Conservation (phyloP, 2,113 vertebrate genomes). For the Zosterops japonicus region DNA sequence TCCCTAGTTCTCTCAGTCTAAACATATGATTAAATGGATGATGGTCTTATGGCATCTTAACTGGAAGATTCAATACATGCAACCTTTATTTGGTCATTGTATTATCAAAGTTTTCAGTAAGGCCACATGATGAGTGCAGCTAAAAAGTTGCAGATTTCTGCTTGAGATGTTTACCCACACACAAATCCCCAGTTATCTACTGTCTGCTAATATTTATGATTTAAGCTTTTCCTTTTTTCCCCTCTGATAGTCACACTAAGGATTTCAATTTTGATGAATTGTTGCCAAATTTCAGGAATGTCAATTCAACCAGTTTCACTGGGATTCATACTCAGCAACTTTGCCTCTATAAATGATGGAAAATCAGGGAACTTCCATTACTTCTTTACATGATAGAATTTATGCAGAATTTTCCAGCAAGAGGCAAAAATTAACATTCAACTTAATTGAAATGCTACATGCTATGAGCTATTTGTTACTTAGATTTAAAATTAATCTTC, state of each 20-base stretch:
- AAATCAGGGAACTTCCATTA: background rate
- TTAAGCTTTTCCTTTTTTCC: background rate
- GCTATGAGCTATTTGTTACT: background rate
- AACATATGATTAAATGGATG: background rate
- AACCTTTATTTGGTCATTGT: background rate
- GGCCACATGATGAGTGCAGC: accelerated
- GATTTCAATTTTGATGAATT: background rate
- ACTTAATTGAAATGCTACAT: background rate
- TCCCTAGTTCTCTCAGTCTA: background rate
- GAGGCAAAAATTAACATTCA: background rate
- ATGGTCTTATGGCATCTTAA: background rate
- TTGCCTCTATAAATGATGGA: background rate
- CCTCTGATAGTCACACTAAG: background rate
- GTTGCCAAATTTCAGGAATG: background rate
- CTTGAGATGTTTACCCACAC: background rate
- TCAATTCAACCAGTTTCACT: background rate
- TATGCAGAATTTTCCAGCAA: background rate
- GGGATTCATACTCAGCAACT: background rate
- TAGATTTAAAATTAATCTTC: background rate
- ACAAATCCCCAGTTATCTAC: background rate
- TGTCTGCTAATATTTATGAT: background rate
- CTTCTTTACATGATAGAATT: background rate
- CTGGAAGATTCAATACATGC: background rate
- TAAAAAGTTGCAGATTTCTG: background rate
- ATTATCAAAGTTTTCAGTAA: background rate